Conservation (phyloP, 2,888 invertebrate genomes). For the Lasioglossum morio region DNA sequence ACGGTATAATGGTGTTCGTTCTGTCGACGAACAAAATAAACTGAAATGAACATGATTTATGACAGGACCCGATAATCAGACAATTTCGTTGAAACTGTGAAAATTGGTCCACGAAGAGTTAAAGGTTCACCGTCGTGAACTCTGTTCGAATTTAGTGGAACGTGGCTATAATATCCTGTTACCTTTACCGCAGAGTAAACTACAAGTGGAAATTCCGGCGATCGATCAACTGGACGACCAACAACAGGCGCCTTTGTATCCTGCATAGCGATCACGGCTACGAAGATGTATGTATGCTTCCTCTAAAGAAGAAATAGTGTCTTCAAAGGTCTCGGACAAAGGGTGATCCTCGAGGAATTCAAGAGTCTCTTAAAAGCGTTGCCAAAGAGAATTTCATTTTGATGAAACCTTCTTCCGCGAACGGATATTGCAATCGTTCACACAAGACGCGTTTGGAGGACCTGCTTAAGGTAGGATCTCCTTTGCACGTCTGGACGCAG, state of each 20-base stretch:
- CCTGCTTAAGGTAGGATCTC: not conserved
- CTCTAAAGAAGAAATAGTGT: not conserved
- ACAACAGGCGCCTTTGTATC: not conserved
- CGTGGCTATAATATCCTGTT: not conserved
- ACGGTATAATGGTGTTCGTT: not conserved
- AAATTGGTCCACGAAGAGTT: not conserved
- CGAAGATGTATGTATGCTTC: not conserved
- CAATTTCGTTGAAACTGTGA: not conserved
- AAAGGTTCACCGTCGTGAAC: not conserved
- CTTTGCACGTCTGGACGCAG: too few relatives aligned
- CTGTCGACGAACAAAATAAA: not conserved
- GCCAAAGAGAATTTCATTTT: not conserved
- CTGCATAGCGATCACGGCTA: not conserved
- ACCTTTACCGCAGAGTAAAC: not conserved
- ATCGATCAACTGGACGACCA: constrained; percentile 14
- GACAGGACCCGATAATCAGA: not conserved
- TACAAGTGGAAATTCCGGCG: constrained; percentile 13
- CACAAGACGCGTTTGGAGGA: not conserved
- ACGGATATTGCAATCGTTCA: not conserved
- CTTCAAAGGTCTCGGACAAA: not conserved
- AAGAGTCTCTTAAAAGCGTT: not conserved
- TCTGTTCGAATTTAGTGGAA: not conserved
- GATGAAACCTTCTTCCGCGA: not conserved
- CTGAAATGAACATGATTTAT: not conserved
- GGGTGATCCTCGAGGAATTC: not conserved